Conservation (phyloP, 1,140 invertebrate species). For the Pygmarrhopalites habei region DNA sequence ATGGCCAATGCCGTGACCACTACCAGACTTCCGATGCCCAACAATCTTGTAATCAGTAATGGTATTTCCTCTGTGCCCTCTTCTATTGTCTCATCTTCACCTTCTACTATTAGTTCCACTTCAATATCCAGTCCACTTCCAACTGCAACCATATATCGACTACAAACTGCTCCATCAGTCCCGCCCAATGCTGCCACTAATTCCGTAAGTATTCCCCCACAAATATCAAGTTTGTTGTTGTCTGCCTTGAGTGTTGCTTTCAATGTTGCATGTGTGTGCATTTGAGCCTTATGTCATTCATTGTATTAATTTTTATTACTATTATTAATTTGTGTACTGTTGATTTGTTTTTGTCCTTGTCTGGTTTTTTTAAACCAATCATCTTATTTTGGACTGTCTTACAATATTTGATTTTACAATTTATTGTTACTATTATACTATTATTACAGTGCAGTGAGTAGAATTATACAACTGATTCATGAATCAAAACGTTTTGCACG, state of each 20-base stretch:
- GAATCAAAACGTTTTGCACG: too few relatives aligned
- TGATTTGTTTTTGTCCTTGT: background rate
- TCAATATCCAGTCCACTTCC: constrained; percentile 21
- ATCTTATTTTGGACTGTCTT: background rate
- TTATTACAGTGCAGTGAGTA: too few relatives aligned
- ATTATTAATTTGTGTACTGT: background rate
- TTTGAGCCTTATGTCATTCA: too few relatives aligned
- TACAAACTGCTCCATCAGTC: constrained; percentile 50
- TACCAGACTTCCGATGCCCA: constrained; percentile 9
- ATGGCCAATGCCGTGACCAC: constrained; percentile 1
- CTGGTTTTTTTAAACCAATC: too few relatives aligned
- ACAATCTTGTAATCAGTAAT: background rate
- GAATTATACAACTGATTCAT: too few relatives aligned
- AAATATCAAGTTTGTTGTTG: too few relatives aligned
- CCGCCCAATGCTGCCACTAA: constrained; percentile 34
- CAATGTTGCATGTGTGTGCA: constrained; percentile 37
- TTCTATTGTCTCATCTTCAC: constrained; percentile 20
- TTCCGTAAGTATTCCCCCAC: constrained; percentile 33
- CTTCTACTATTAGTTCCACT: constrained; percentile 22
- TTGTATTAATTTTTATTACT: constrained; percentile 1
- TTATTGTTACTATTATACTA: too few relatives aligned
- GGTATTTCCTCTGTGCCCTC: constrained; percentile 4
- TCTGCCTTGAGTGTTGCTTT: constrained; percentile 38
- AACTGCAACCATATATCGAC: constrained; percentile 48
- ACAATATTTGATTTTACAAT: constrained; percentile 10